These are phyloP conservation scores for Melitaea cinxia DNA, from an alignment of 1,140 invertebrate genomes.

Conservation along the genomic window DNA sequence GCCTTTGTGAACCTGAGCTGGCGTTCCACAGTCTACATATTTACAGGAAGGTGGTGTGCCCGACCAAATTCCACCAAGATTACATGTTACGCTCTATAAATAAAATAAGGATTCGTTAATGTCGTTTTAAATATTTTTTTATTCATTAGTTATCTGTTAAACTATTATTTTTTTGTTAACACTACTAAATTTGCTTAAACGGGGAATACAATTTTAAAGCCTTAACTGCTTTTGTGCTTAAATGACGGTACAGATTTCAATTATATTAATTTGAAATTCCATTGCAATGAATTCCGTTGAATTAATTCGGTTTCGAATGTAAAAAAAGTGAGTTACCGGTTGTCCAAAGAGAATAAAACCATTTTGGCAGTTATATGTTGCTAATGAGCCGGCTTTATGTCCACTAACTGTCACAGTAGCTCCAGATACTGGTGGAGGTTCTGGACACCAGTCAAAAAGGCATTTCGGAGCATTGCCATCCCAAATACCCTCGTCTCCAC, in stretches of 20 bases:
- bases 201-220: too few relatives aligned
- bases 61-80: conserved; percentile 91
- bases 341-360: conserved; percentile 93
- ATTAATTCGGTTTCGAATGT: too few relatives aligned
- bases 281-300: too few relatives aligned
- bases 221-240: too few relatives aligned
- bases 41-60: conserved; percentile 90
- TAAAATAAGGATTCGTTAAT: too few relatives aligned
- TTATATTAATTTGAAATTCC: too few relatives aligned
- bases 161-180: too few relatives aligned
- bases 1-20: conserved; percentile 89
- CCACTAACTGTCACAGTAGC: conserved; percentile 87
- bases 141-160: too few relatives aligned
- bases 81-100: conserved; percentile 88
- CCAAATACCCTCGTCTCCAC: conserved; percentile 91
- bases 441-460: conserved; percentile 92
- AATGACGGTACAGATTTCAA: too few relatives aligned
- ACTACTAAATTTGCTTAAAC: too few relatives aligned
- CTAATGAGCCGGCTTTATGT: conserved; percentile 88
- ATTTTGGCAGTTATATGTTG: conserved; percentile 90
- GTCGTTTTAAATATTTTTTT: not conserved
- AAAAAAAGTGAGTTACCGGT: conserved; percentile 82
- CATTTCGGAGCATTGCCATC: conserved; percentile 89
- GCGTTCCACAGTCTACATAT: conserved; percentile 94
- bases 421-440: conserved; percentile 88